Conservation (phyloP, 2,113 vertebrate species). For the Tachycineta bicolor region DNA sequence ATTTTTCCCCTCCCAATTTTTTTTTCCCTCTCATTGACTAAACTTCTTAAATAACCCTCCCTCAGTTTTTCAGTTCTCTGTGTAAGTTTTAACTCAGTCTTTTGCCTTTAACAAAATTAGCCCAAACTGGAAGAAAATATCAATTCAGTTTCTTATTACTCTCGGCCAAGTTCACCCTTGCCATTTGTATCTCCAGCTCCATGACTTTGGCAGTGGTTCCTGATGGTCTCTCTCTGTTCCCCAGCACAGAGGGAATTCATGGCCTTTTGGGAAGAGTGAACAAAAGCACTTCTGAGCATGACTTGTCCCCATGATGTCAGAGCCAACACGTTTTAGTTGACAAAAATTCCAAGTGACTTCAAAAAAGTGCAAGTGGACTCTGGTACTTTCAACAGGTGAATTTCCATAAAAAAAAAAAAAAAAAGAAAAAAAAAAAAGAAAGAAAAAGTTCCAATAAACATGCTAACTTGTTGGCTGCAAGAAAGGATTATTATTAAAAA, state of each 20-base stretch:
- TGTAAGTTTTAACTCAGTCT: not conserved
- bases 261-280: not conserved
- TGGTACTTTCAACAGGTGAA: not conserved
- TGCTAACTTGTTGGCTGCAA: not conserved
- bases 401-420: not conserved
- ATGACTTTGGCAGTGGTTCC: not conserved
- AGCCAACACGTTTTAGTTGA: not conserved
- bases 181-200: not conserved
- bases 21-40: not conserved
- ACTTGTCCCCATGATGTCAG: not conserved
- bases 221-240: not conserved
- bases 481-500: not conserved
- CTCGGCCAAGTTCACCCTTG: not conserved
- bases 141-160: not conserved
- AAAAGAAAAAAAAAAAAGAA: not conserved
- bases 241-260: not conserved
- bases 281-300: not conserved
- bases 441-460: no score
- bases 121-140: not conserved
- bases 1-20: accelerated
- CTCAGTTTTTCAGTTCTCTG: not conserved
- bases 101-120: not conserved
- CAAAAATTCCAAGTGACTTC: not conserved
- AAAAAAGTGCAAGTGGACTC: not conserved
- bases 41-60: not conserved